These are phyloP conservation scores for Parascotia fuliginaria DNA, from an alignment of 2,888 invertebrate genomes.

Conservation along the genomic window DNA sequence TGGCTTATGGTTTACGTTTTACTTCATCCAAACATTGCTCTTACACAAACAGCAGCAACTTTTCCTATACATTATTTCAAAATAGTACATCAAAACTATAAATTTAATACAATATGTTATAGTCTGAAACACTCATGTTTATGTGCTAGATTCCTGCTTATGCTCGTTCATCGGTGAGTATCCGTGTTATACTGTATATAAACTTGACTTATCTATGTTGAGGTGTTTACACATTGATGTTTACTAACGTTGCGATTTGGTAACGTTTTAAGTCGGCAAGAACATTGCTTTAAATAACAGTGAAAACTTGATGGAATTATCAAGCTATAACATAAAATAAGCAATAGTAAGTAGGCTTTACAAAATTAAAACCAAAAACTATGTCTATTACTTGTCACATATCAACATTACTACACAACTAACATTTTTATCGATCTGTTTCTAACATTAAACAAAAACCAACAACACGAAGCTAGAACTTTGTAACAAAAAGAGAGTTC, in stretches of 20 bases:
- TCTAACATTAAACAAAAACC: too few relatives aligned
- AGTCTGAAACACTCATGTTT: conserved; percentile 21
- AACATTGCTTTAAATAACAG: too few relatives aligned
- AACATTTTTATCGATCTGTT: neutral
- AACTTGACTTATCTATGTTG: conserved; percentile 21
- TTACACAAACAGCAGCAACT: too few relatives aligned
- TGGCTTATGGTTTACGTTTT: too few relatives aligned
- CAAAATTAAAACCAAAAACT: too few relatives aligned
- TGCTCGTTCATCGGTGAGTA: conserved; percentile 23
- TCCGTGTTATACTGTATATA: conserved; percentile 23
- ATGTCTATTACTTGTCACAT: too few relatives aligned
- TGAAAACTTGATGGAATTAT: too few relatives aligned
- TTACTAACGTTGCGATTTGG: conserved; percentile 1
- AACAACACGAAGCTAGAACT: too few relatives aligned
- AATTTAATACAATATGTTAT: neutral
- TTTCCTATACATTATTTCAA: too few relatives aligned
- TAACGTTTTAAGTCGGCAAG: neutral
- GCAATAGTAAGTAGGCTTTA: too few relatives aligned
- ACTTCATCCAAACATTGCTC: too few relatives aligned
- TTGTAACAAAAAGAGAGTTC: conserved; percentile 21
- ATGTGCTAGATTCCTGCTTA: conserved; percentile 39
- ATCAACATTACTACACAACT: neutral
- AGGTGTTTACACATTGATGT: conserved; percentile 19
- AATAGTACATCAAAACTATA: neutral
- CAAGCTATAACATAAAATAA: too few relatives aligned